Base-by-base conservation (phyloP, 1,140 invertebrate genomes). In the Drosophila aff. region DNA sequence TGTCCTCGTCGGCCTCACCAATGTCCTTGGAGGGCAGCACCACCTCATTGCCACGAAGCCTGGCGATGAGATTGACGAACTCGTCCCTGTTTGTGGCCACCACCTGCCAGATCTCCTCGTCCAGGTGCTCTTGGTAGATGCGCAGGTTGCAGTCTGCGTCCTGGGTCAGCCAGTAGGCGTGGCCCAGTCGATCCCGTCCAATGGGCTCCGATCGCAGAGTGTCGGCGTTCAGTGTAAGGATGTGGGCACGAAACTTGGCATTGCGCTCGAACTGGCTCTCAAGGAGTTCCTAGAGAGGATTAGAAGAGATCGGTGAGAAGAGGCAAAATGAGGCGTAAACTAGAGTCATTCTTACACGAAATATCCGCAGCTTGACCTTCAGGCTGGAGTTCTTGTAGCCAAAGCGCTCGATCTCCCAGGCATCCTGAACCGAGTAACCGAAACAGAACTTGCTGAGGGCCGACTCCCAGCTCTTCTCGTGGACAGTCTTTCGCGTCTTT, bases 231-330 rank as follows among this genome's bases (percentile, higher is more conserved):
- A 96, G 93, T 82, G 97, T 96, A 93, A 99, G 98, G 7, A 99
- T 95, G 93, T 98, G 96, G 78, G 95, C 95, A 93, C 99, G 99
- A 93, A 99, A 99, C 92, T 98, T 99, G 46, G 95, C 94, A 95
- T 99, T 98, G 75, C 95, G 95, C 91, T 99, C 98, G 94, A 99
- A 99, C 93, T 99, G 98, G 79, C 96, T 95, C 94, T 99, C 98
- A 71, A 99, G 93, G 49, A 99, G 93, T 91, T 96, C 95, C 97
- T 99, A 91, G 18, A 94, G 50, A 94, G 52, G 33, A 15, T 18
- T 44, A 1, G 4, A 23, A 1, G 6, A 23, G 21, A 15, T 38
- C 2, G 7, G 4, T 47, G 11, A 33, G 16, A 11, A 23, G 18
- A 5, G 2, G 1, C 1, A 18, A 7, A 38, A 8, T 15, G 9